Percentiles rank a stretch among this genome's conserved stretches.
These are phyloP conservation scores for Ptychobarbus kaznakovi DNA, from an alignment of 2,797 vertebrate species.

Conservation along the genomic window DNA sequence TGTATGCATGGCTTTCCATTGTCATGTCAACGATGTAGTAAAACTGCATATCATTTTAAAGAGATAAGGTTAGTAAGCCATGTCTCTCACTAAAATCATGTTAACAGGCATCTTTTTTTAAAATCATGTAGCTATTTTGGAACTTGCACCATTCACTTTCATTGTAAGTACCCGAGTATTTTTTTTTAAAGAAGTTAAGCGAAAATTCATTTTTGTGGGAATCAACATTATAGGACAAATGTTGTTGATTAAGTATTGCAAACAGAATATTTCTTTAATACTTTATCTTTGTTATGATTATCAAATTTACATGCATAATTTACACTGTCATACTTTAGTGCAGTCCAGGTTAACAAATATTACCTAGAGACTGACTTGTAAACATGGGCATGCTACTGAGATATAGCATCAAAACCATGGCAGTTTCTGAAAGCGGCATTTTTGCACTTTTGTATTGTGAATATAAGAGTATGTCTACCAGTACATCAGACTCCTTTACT, in stretches of 20 bases:
- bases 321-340: neutral
- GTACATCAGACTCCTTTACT: neutral
- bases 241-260: neutral
- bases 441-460: neutral
- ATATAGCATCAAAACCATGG: neutral
- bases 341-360: neutral
- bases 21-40: neutral
- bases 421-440: neutral
- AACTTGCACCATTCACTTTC: neutral
- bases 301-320: neutral
- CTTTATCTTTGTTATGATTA: neutral
- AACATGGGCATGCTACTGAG: neutral
- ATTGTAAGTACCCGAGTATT: neutral
- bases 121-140: neutral
- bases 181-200: neutral
- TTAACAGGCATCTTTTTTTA: neutral
- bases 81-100: neutral
- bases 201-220: neutral
- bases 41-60: neutral
- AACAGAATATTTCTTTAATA: neutral
- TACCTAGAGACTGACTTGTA: neutral
- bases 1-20: neutral
- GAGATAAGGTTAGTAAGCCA: neutral
- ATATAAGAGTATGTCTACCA: neutral
- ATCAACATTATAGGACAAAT: neutral